Conservation (phyloP, 2,888 invertebrate genomes). For the Tipula helvola region DNA sequence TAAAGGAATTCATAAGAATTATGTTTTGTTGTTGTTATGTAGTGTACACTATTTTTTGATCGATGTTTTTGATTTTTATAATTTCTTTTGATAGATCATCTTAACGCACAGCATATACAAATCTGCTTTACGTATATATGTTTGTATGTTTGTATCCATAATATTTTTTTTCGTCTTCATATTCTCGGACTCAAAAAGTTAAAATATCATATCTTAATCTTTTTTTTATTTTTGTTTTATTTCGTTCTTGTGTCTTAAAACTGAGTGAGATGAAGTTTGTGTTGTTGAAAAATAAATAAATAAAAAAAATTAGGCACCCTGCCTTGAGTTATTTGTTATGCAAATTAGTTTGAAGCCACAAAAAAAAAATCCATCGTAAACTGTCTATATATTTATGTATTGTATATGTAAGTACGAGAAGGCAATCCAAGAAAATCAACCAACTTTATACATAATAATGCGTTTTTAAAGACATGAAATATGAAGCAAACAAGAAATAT, state of each 20-base stretch:
- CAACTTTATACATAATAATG: background rate
- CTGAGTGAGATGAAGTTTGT: background rate
- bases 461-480: slow-evolving; percentile 6
- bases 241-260: background rate
- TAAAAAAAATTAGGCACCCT: slow-evolving; percentile 5
- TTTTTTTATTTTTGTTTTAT: background rate
- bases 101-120: background rate
- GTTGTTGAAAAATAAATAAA: slow-evolving; percentile 9
- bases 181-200: background rate
- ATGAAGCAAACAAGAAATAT: background rate
- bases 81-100: slow-evolving; percentile 4
- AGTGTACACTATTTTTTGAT: background rate
- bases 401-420: background rate
- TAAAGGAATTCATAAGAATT: background rate
- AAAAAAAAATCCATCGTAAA: background rate
- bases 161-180: background rate
- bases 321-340: slow-evolving; percentile 11
- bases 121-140: background rate
- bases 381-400: background rate
- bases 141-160: background rate
- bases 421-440: slow-evolving; percentile 4
- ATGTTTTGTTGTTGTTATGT: background rate
- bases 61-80: background rate
- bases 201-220: slow-evolving; percentile 8
- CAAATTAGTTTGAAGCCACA: slow-evolving; percentile 4